Conservation (phyloP, 2,797 vertebrate species). For the Sebastolobus altivelis region DNA sequence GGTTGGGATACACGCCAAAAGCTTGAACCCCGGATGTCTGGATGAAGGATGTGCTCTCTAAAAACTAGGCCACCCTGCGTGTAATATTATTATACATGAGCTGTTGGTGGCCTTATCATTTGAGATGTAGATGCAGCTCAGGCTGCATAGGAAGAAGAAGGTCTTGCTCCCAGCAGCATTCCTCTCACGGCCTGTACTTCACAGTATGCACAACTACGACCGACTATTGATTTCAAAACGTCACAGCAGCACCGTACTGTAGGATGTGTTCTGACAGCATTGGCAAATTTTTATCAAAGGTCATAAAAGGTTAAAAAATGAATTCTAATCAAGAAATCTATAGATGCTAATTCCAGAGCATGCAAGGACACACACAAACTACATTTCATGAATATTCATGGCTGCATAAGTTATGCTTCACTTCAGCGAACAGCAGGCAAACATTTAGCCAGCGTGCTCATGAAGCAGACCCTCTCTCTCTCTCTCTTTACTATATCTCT, state of each 20-base stretch:
- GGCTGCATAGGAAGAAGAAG: constrained; percentile 6
- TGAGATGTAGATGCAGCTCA: constrained; percentile 25
- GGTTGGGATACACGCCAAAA: constrained; percentile 47
- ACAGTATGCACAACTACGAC: constrained; percentile 10
- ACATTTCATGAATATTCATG: constrained; percentile 81
- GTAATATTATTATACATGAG: constrained; percentile 35
- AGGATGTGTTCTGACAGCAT: constrained; percentile 42
- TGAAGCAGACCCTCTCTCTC: constrained; percentile 40
- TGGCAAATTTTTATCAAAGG: constrained; percentile 70
- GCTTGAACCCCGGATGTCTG: constrained; percentile 40
- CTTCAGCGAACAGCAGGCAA: constrained; percentile 73
- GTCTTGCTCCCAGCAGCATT: constrained; percentile 13
- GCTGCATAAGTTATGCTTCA: constrained; percentile 68
- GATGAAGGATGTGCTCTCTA: constrained; percentile 48
- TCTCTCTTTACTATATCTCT: background rate
- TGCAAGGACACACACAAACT: constrained; percentile 43
- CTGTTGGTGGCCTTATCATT: constrained; percentile 45
- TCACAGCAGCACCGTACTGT: constrained; percentile 16
- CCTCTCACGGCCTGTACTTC: constrained; percentile 23
- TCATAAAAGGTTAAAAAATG: constrained; percentile 70
- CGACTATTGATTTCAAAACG: constrained; percentile 42
- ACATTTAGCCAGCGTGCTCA: constrained; percentile 72
- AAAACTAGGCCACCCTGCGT: constrained; percentile 48
- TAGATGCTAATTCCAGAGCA: constrained; percentile 75
- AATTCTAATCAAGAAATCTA: constrained; percentile 75